Percentiles rank a stretch among this genome's conserved stretches.
These are phyloP conservation scores for Tholera decimalis DNA, from an alignment of 2,888 invertebrate species.

Conservation along the genomic window DNA sequence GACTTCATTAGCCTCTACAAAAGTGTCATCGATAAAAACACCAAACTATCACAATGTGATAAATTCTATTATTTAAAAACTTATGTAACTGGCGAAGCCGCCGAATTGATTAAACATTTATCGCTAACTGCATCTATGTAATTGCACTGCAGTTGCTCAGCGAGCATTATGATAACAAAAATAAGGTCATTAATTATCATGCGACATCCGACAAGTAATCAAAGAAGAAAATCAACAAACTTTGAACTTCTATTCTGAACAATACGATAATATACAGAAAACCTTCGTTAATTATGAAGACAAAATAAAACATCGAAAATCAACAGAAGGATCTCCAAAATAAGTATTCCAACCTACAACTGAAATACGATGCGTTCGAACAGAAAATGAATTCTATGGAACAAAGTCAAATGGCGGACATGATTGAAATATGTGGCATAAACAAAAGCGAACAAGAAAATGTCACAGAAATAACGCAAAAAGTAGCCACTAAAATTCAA, in stretches of 20 bases:
- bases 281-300: background rate
- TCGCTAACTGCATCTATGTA: too few relatives aligned
- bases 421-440: conserved; percentile 1
- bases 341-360: background rate
- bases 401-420: conserved; percentile 1
- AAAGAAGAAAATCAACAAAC: background rate
- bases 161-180: too few relatives aligned
- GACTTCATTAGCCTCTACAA: too few relatives aligned
- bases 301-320: background rate
- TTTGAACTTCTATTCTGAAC: background rate
- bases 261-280: background rate
- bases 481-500: too few relatives aligned
- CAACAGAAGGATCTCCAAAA: background rate
- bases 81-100: too few relatives aligned
- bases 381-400: conserved; percentile 1
- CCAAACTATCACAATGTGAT: too few relatives aligned
- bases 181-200: too few relatives aligned
- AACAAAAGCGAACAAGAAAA: background rate
- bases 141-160: too few relatives aligned
- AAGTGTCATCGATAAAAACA: too few relatives aligned
- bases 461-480: background rate
- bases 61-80: too few relatives aligned
- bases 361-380: conserved; percentile 1
- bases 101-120: too few relatives aligned
- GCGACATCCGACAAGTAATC: background rate